A percentile compares a stretch with the other conserved stretches of the same genome.
phyloP scores from a whole-genome alignment of 2,888 invertebrate genomes.

The Napeogenes inachia region DNA sequence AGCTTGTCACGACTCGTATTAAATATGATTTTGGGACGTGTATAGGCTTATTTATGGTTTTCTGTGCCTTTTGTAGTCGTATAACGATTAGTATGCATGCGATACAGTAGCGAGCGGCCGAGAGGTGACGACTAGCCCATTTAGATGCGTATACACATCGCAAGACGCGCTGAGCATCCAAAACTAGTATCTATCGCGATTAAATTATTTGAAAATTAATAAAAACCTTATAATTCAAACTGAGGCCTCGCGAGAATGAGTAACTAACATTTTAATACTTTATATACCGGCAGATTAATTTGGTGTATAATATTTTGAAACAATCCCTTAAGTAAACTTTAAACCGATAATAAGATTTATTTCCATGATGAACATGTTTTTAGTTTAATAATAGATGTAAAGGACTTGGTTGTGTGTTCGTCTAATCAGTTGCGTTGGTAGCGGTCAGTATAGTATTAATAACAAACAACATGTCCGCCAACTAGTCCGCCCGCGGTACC shows the following conservation, averaged over 20 bases:
- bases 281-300: too few species aligned
- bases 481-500: constrained; percentile 59
- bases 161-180: constrained; percentile 49
- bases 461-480: constrained; percentile 68
- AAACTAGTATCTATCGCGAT: constrained; percentile 36
- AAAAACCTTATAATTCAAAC: constrained; percentile 20
- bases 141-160: constrained; percentile 56
- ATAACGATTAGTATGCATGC: constrained; percentile 63
- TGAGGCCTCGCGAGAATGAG: too few species aligned
- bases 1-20: constrained; percentile 18
- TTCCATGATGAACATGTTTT: too few species aligned
- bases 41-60: constrained; percentile 29
- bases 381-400: background rate
- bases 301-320: too few species aligned
- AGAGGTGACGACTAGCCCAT: constrained; percentile 68
- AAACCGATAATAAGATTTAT: too few species aligned
- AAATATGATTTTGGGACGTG: constrained; percentile 33
- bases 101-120: constrained; percentile 45
- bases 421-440: constrained; percentile 31
- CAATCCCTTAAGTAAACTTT: background rate
- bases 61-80: constrained; percentile 25
- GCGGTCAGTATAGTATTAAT: constrained; percentile 43
- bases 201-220: constrained; percentile 52
- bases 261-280: background rate
- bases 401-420: constrained; percentile 22